Conservation (phyloP, 2,113 vertebrate species). For the Serinus canaria region DNA sequence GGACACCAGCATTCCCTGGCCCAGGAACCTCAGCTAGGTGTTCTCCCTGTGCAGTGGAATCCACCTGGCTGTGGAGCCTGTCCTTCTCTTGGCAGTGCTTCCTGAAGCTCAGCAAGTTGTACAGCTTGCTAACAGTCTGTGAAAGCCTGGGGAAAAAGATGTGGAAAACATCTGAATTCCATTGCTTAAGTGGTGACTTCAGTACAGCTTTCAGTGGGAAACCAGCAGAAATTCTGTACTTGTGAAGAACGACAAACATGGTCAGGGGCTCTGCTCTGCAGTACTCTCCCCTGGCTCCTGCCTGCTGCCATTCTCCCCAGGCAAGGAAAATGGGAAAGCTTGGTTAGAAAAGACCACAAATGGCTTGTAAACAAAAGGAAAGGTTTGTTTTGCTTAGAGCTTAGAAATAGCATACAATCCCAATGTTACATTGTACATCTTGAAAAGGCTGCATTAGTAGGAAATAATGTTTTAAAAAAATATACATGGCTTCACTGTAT, state of each 20-base stretch:
- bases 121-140: neutral
- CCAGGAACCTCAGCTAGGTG: neutral
- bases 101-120: neutral
- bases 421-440: neutral
- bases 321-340: neutral
- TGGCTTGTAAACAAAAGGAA: neutral
- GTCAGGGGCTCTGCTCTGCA: rapidly evolving
- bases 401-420: neutral
- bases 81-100: neutral
- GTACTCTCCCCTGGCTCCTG: neutral
- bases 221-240: neutral
- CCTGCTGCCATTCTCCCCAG: neutral
- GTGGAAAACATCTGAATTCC: neutral
- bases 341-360: neutral
- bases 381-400: neutral
- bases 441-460: neutral
- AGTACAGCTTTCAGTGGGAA: neutral
- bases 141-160: neutral
- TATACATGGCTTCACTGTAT: neutral
- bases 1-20: rapidly evolving
- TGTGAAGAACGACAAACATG: rapidly evolving
- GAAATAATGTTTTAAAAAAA: neutral
- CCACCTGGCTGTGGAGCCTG: neutral
- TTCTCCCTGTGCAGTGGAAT: rapidly evolving
- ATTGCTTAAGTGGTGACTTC: neutral